Percentiles rank a stretch among this genome's conserved stretches.
Evolutionary conservation across 2,888 invertebrate species (phyloP).

Genomic region (Eretmocerus hayati): DNA sequence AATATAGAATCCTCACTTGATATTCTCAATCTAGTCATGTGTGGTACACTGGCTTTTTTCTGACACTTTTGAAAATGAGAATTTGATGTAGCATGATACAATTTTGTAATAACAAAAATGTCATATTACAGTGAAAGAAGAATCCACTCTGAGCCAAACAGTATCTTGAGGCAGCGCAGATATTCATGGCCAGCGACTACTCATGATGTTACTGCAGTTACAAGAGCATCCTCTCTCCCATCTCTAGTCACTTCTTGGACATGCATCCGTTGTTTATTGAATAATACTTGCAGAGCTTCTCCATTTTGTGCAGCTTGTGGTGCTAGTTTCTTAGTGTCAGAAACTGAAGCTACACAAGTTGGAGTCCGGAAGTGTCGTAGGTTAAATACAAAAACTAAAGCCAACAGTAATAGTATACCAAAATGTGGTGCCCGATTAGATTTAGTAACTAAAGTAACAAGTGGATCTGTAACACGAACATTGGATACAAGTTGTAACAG

Average conservation of each 20-base stretch:
- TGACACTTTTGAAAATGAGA: too few species aligned
- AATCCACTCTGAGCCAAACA: background rate
- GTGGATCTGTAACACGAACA: conserved; percentile 32
- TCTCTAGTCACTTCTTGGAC: conserved; percentile 52
- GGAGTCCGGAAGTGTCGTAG: conserved; percentile 40
- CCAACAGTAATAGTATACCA: conserved; percentile 27
- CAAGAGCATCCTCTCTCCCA: conserved; percentile 39
- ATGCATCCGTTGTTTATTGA: conserved; percentile 66
- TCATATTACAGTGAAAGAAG: background rate
- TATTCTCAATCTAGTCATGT: too few species aligned
- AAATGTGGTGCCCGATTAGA: conserved; percentile 29
- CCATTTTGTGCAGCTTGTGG: conserved; percentile 69
- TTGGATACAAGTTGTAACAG: conserved; percentile 32
- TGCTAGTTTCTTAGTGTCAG: conserved; percentile 46
- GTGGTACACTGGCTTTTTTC: too few species aligned
- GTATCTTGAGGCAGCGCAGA: conserved; percentile 27
- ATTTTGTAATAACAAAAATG: too few species aligned
- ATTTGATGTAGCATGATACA: too few species aligned
- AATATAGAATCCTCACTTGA: too few species aligned
- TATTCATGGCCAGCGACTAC: conserved; percentile 36
- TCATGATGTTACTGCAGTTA: conserved; percentile 26
- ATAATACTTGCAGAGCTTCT: conserved; percentile 58
- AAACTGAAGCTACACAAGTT: conserved; percentile 38
- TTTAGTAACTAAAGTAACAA: conserved; percentile 30
- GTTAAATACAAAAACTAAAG: conserved; percentile 33